Conservation (phyloP, 2,888 invertebrate genomes). For the Rhopalosiphum nymphaeae region DNA sequence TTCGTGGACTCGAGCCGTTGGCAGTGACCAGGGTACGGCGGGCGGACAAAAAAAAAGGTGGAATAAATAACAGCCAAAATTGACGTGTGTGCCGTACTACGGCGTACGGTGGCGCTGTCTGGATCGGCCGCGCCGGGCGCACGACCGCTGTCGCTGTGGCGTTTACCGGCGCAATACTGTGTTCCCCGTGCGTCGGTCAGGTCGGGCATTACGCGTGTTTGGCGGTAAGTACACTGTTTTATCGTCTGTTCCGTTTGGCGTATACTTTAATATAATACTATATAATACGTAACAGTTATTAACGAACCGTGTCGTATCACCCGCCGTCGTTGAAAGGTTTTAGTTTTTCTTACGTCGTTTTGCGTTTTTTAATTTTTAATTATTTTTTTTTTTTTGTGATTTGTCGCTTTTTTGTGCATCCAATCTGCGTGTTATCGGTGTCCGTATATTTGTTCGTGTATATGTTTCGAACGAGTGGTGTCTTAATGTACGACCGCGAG, state of each 20-base stretch:
- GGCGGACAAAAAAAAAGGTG: not conserved
- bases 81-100: not conserved
- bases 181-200: conserved; percentile 38
- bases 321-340: too few relatives aligned
- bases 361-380: not conserved
- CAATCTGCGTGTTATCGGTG: not conserved
- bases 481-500: not conserved
- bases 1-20: not conserved
- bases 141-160: not conserved
- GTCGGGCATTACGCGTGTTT: conserved; percentile 40
- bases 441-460: too few relatives aligned
- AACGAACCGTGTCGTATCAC: not conserved
- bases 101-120: conserved; percentile 51
- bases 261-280: not conserved
- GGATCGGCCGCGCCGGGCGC: conserved; percentile 18
- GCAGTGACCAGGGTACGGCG: not conserved
- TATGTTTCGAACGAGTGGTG: too few relatives aligned
- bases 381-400: not conserved
- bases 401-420: not conserved
- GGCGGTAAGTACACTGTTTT: not conserved
- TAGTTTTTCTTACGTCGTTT: not conserved
- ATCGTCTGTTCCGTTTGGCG: not conserved
- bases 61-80: conserved; percentile 31
- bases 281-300: not conserved
- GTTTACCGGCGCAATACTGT: conserved; percentile 45